Conservation (phyloP, 1,140 invertebrate species). For the Helicoverpa zea region DNA sequence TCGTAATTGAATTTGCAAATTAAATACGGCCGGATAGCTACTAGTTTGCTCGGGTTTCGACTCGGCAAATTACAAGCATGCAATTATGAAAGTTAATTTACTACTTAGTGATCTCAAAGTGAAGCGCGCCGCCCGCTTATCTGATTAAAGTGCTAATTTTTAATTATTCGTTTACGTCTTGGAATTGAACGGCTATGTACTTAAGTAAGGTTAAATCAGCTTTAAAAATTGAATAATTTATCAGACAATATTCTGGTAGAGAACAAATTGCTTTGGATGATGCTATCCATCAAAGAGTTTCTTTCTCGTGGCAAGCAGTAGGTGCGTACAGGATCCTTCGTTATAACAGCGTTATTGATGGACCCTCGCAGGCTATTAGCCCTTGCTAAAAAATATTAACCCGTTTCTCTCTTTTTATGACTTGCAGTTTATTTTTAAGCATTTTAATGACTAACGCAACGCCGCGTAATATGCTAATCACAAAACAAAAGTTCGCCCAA, state of each 20-base stretch:
- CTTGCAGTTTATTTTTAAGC: conserved; percentile 45
- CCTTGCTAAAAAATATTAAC: conserved; percentile 46
- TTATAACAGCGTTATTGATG: conserved; percentile 56
- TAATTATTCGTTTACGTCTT: conserved; percentile 51
- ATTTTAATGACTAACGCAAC: conserved; percentile 40
- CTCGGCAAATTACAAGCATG: conserved; percentile 46
- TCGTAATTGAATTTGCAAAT: conserved; percentile 41
- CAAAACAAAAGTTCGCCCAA: conserved; percentile 43
- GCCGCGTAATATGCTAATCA: conserved; percentile 44
- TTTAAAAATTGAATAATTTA: conserved; percentile 52
- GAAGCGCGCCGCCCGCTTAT: conserved; percentile 46
- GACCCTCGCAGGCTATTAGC: conserved; percentile 44
- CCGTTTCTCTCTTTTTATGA: conserved; percentile 46
- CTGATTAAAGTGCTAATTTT: conserved; percentile 48
- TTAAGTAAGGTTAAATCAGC: conserved; percentile 18
- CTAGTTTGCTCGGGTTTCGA: conserved; percentile 42
- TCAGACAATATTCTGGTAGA: conserved; percentile 47
- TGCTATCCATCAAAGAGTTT: conserved; percentile 59
- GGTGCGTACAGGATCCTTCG: conserved; percentile 33
- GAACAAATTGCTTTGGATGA: conserved; percentile 50
- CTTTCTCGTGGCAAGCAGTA: conserved; percentile 43
- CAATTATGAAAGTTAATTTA: conserved; percentile 50
- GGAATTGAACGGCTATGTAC: conserved; percentile 14
- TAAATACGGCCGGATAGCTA: conserved; percentile 39
- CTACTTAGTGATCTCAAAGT: conserved; percentile 45